Conservation (phyloP, 2,113 vertebrate species). For the Osmerus eperlanus region DNA sequence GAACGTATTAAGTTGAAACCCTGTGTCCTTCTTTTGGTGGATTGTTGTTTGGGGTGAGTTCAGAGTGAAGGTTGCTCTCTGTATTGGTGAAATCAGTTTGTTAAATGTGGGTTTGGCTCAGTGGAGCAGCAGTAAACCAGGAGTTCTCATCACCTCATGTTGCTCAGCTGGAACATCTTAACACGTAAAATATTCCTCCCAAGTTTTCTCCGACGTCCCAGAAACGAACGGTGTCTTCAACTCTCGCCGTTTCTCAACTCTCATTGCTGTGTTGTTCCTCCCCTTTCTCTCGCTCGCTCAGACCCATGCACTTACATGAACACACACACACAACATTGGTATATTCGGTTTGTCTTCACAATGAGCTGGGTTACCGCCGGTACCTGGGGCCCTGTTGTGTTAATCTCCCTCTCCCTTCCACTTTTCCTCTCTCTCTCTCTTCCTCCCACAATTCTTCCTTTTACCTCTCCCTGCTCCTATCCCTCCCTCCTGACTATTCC, state of each 20-base stretch:
- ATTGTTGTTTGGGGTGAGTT: neutral
- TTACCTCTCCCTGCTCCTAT: constrained; percentile 8
- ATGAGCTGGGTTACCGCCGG: constrained; percentile 11
- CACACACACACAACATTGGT: neutral
- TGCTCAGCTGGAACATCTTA: constrained; percentile 21
- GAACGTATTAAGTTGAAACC: too few relatives aligned
- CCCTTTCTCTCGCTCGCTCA: too few relatives aligned
- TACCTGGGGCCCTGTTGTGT: constrained; percentile 27
- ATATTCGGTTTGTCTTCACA: constrained; percentile 4
- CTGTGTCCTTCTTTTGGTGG: neutral
- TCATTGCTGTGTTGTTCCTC: neutral
- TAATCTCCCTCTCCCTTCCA: too few relatives aligned
- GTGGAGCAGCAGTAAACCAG: neutral
- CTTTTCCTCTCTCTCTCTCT: neutral
- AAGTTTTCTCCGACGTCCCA: neutral
- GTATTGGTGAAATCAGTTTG: neutral
- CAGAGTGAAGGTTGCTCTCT: neutral
- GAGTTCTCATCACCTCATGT: neutral
- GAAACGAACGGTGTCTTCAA: neutral
- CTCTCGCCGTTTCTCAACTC: neutral
- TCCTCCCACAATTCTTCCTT: neutral
- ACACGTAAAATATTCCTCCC: neutral
- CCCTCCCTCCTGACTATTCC: constrained; percentile 2
- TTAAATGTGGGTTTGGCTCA: constrained; percentile 15
- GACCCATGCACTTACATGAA: too few relatives aligned